Evolutionary conservation across 2,797 vertebrate species (phyloP), one percentile per base, ranked within the genome.

Genomic region (Mus spretus): DNA sequence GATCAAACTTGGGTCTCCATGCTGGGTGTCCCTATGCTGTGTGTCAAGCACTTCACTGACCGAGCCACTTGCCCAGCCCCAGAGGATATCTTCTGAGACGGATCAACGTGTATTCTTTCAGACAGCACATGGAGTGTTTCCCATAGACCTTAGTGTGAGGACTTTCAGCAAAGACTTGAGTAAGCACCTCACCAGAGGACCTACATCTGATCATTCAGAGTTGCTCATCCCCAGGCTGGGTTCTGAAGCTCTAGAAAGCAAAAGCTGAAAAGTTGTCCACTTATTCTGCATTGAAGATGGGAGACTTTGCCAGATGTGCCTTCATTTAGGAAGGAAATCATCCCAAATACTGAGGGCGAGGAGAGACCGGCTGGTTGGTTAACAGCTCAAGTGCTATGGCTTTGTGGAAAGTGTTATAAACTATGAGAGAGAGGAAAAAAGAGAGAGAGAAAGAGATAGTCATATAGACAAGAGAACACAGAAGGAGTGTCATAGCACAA

Each of bases 271-370:
- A 75, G 53, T 50, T 15, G 4, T 26, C 20, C 26, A 15, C 3
- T 82, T 3, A 75, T 84, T 97, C 92, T 89, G 65, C 91, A 77
- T 59, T 70, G 74, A 74, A 85, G 78, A 31, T 22, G 15, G 24
- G n/a, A 8, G 6, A 53, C 53, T 79, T 78, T 78, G 14, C 31
- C 47, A 80, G 9, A 22, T 13, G 34, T 6, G 31, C 34, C 78
- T 80, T 75, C 74, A 74, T 40, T 63, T 17, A 79, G 88, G 78
- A 78, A 57, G 2, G 40, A 59, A 44, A 50, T 22, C 19, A 19
- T 31, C 57, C 67, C 61, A 50, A 65, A 50, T 44, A 20, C 15
- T 3, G 28, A 22, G 70, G 13, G 31, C 44, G 53, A 26, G 22
- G 34, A 90, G 44, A 88, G 82, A 74, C 78, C 20, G 40, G 34